Evolutionary conservation across 2,113 vertebrate species (phyloP), one percentile per base, ranked within the genome.

Genomic region (Pangasianodon gigas): DNA sequence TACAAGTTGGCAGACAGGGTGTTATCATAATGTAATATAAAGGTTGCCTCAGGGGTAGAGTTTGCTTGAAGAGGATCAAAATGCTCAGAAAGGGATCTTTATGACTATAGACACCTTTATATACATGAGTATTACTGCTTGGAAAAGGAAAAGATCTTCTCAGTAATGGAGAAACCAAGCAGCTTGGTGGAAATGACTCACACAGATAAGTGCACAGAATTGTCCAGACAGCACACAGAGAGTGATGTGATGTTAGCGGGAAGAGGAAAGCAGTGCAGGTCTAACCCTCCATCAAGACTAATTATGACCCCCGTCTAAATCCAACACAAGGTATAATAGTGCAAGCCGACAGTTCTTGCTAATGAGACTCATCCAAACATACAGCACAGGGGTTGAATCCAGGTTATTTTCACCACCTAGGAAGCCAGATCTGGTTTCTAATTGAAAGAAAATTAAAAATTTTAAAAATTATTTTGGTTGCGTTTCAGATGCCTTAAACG

Each of bases 291-390:
- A 84, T 84, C 56, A 60, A 29, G 37, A 84, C 82, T 84, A 84
- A 84, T 84, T 84, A 84, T 62, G 82, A 60, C 56, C 82, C 37
- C 82, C 9, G 21, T 84, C 82, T 84, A 60, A 84, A 62, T 84
- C 14, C 56, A 26, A 26, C 82, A 58, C 56, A 24, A 2, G 32
- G n/a, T 37, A 37, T 37, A 32, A 29, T 48, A 7, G 81, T 19
- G 52, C 81, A 21, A 41, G 32, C 37, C 11, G 82, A 60, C 10
- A 4, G 37, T 13, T 14, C 82, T 60, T 6, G n/a, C 8, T 62
- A 84, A 84, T 84, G 82, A 84, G 82, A 26, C 21, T 60, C 6
- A 44, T 84, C 54, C 82, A 44, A 84, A 84, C 21, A 84, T 62
- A 13, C 56, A 44, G 21, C 37, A 14, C 54, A 62, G 24, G 32